A percentile compares a stretch with the other conserved stretches of the same genome.
phyloP scores from a whole-genome alignment of 2,797 vertebrate species.

The Sciaenops ocellatus region DNA sequence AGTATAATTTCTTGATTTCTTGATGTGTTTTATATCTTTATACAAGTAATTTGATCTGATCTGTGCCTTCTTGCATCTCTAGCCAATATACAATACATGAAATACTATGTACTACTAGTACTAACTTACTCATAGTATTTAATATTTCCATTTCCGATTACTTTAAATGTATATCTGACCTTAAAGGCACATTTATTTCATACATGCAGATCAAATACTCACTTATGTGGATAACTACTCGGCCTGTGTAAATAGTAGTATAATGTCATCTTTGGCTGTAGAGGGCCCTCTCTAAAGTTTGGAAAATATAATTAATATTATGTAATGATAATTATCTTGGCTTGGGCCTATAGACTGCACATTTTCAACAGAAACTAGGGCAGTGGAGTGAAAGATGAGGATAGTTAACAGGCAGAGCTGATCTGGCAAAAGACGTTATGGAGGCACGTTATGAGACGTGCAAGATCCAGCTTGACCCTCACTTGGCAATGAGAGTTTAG shows the following conservation, averaged over 20 bases:
- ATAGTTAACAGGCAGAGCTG: neutral
- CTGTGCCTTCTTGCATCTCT: neutral
- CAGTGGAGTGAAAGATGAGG: neutral
- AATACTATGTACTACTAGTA: neutral
- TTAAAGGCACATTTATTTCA: neutral
- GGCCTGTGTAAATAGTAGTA: neutral
- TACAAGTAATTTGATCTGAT: neutral
- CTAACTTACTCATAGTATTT: no score
- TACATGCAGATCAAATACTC: neutral
- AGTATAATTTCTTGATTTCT: neutral
- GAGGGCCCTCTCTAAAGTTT: neutral
- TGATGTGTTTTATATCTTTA: neutral
- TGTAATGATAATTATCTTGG: neutral
- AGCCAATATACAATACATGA: no score
- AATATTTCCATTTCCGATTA: neutral
- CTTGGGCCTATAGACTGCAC: neutral
- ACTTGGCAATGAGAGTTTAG: no score
- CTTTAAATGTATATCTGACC: neutral
- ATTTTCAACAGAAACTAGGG: neutral
- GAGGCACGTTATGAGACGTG: conserved; percentile 1
- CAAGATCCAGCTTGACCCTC: neutral
- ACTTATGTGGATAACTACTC: neutral
- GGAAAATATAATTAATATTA: neutral
- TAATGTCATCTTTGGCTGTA: neutral
- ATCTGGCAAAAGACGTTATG: neutral